Evolutionary conservation across 2,888 invertebrate species (phyloP), one percentile per base, ranked within the genome.

Genomic region (Bhutanitis thaidina): DNA sequence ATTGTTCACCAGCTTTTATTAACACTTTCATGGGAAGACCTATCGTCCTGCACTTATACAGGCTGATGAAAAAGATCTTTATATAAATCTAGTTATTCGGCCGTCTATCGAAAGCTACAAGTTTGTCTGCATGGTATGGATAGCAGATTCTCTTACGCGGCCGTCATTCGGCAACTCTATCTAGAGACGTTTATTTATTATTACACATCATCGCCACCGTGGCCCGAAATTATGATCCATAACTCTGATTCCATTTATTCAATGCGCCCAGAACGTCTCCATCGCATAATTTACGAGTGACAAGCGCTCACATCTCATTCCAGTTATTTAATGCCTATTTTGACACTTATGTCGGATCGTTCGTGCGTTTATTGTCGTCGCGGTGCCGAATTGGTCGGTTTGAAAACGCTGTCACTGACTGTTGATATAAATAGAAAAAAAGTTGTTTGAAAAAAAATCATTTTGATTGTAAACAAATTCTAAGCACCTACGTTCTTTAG

Each of bases 231-330:
- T 83, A 86, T 80, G 80, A 80, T 76, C 83, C 71, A 84, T 88
- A 82, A 88, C 78, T 85, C 82, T 80, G 84, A 83, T 85, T 84
- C 84, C 80, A 84, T 85, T 85, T 80, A 78, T 79, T 77, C 69
- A 74, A 77, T 75, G 63, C 70, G 62, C 69, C 70, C 68, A 55
- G 56, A 55, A 74, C 70, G 81, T 77, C 76, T 80, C 70, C 69
- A 70, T 45, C 40, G 9, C 80, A 84, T 80, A 87, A 88, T 89
- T 87, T 89, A 88, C 74, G 83, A 80, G 74, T 73, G 76, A 81
- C 84, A 77, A 70, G 69, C 70, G 80, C 74, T 80, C 77, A 78
- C 80, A 72, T 81, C 80, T 80, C 83, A 80, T 84, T 74, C 67
- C 60, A 78, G 79, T 77, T 77, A 83, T 85, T 87, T 83, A 86